Evolutionary conservation across 2,113 vertebrate genomes (phyloP).

Genomic region (Nibea coibor): DNA sequence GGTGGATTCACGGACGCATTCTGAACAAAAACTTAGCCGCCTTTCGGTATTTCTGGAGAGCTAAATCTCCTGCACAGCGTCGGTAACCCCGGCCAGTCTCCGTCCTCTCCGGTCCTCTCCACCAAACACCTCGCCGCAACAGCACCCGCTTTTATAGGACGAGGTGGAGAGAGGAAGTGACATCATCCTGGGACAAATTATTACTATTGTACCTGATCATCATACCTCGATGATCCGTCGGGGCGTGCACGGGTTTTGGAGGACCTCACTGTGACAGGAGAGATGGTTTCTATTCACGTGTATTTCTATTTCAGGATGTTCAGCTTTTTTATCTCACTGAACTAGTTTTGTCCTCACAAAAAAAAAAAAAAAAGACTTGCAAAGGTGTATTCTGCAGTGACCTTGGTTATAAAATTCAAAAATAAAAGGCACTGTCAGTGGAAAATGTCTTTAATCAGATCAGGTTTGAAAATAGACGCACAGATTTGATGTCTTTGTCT

Average conservation of each 20-base stretch:
- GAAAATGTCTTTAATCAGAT: neutral
- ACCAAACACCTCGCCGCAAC: conserved; percentile 54
- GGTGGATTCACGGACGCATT: conserved; percentile 65
- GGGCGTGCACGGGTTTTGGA: conserved; percentile 41
- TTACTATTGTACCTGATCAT: conserved; percentile 28
- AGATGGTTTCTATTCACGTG: neutral
- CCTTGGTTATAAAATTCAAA: neutral
- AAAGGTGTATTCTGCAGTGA: neutral
- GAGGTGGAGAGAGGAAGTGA: conserved; percentile 73
- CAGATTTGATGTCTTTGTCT: neutral
- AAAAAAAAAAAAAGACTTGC: neutral
- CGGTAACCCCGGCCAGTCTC: conserved; percentile 37
- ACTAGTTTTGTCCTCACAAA: neutral
- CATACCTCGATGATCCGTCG: conserved; percentile 18
- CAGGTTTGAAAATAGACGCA: neutral
- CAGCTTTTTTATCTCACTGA: neutral
- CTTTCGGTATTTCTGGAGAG: conserved; percentile 71
- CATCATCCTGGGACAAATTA: conserved; percentile 64
- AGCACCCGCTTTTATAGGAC: conserved; percentile 67
- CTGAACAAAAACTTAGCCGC: conserved; percentile 60
- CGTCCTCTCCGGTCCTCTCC: conserved; percentile 51
- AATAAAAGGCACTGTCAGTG: no score
- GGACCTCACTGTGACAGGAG: neutral
- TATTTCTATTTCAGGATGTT: neutral
- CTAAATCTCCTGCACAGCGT: conserved; percentile 49